Conservation (phyloP, 2,113 vertebrate species). For the Mesocricetus auratus region DNA sequence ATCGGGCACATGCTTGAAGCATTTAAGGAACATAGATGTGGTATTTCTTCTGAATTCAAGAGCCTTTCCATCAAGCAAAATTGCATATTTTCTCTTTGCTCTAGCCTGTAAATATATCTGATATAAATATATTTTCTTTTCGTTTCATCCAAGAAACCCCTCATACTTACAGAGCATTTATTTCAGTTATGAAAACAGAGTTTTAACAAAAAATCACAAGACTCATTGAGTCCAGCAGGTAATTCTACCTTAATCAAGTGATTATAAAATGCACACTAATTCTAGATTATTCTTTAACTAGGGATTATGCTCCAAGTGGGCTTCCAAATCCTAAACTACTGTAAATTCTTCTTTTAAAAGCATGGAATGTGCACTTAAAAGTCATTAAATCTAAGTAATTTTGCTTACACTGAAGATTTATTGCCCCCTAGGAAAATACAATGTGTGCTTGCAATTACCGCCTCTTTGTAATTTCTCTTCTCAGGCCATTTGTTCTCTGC, state of each 20-base stretch:
- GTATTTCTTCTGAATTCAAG: conserved; percentile 1
- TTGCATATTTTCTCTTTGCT: not conserved
- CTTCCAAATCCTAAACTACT: conserved; percentile 14
- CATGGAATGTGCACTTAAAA: conserved; percentile 52
- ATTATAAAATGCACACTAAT: conserved; percentile 53
- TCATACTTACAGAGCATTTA: conserved; percentile 12
- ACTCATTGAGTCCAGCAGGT: not conserved
- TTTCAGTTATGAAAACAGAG: conserved; percentile 55
- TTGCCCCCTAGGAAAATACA: conserved; percentile 45
- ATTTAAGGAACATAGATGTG: conserved; percentile 9
- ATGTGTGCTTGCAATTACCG: conserved; percentile 31
- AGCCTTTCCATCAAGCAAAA: not conserved
- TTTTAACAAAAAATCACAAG: not conserved
- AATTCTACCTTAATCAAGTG: conserved; percentile 50
- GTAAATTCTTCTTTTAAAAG: conserved; percentile 55
- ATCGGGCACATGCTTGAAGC: conserved; percentile 31
- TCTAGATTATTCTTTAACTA: conserved; percentile 20
- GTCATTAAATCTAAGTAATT: conserved; percentile 52
- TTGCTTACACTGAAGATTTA: conserved; percentile 35
- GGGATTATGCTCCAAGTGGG: not conserved
- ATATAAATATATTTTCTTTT: conserved; percentile 29
- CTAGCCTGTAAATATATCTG: not conserved
- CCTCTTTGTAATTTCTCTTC: conserved; percentile 52
- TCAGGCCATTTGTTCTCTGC: conserved; percentile 30
- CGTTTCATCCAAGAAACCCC: not conserved